phyloP scores from a whole-genome alignment of 2,888 invertebrate genomes.

The Microchrysa polita region DNA sequence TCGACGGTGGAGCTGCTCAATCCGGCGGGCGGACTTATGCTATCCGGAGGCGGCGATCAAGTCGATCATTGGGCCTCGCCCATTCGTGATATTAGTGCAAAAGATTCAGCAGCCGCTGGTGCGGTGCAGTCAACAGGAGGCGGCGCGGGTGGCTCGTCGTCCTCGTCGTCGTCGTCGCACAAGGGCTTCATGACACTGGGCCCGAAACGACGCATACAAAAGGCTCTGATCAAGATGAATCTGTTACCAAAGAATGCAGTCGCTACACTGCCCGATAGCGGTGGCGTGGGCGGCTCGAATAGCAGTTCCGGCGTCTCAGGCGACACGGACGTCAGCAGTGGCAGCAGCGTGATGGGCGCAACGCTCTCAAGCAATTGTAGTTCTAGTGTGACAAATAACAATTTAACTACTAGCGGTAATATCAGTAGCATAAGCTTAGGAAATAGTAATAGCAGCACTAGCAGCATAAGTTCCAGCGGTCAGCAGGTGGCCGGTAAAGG shows the following conservation, averaged over 20 bases:
- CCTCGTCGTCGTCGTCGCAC: conserved; percentile 69
- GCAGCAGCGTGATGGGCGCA: conserved; percentile 59
- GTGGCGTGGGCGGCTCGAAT: conserved; percentile 59
- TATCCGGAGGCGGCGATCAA: conserved; percentile 55
- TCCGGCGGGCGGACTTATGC: conserved; percentile 45
- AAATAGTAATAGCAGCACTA: conserved; percentile 21
- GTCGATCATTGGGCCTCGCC: conserved; percentile 65
- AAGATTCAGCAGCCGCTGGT: not conserved
- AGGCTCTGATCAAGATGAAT: conserved; percentile 89
- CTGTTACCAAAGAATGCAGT: conserved; percentile 86
- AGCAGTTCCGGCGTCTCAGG: not conserved
- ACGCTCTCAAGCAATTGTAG: conserved; percentile 2
- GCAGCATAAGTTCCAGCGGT: conserved; percentile 31
- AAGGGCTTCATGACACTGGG: conserved; percentile 91
- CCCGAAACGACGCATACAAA: conserved; percentile 83
- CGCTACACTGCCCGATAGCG: conserved; percentile 63
- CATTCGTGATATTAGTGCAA: conserved; percentile 63
- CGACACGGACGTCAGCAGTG: conserved; percentile 64
- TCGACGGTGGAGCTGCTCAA: conserved; percentile 77
- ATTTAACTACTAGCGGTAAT: conserved; percentile 26
- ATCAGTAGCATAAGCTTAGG: too few relatives aligned
- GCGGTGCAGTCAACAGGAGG: not conserved
- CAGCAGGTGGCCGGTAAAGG: not conserved
- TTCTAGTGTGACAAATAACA: conserved; percentile 29
- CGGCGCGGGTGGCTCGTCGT: conserved; percentile 60